phyloP scores from a whole-genome alignment of 1,140 invertebrate species.

The Drosophila neocordata region DNA sequence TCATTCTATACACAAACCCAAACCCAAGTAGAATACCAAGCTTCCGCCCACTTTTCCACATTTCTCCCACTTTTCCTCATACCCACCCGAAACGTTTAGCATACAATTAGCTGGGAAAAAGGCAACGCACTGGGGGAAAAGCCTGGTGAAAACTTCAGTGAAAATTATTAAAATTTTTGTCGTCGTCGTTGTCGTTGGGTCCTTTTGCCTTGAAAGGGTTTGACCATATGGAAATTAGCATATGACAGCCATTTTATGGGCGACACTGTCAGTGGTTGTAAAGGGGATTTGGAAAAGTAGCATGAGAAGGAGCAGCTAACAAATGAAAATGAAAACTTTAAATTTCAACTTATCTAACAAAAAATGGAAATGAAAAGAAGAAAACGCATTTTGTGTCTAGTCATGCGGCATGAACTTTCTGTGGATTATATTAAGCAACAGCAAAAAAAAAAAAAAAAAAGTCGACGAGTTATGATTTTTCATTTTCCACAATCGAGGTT shows the following conservation, averaged over 20 bases:
- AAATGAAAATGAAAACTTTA: conserved; percentile 38
- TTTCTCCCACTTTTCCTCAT: neutral
- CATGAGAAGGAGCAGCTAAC: neutral
- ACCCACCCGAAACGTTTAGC: conserved; percentile 63
- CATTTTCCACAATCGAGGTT: conserved; percentile 54
- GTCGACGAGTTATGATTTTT: conserved; percentile 71
- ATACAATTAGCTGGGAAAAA: conserved; percentile 74
- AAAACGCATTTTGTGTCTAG: conserved; percentile 50
- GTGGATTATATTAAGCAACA: conserved; percentile 20
- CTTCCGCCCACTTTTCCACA: conserved; percentile 12
- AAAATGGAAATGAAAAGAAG: neutral
- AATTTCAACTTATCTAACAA: conserved; percentile 41
- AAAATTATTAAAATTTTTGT: conserved; percentile 77
- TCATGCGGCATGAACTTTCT: conserved; percentile 51
- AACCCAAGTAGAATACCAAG: conserved; percentile 40
- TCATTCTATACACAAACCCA: conserved; percentile 29
- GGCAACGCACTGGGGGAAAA: conserved; percentile 48
- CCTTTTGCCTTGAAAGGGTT: conserved; percentile 62
- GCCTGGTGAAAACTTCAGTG: conserved; percentile 69
- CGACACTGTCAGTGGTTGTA: neutral
- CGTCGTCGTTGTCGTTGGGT: conserved; percentile 43
- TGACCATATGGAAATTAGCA: conserved; percentile 81
- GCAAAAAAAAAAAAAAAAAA: conserved; percentile 20
- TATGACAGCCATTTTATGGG: conserved; percentile 67
- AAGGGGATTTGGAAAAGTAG: neutral